Evolutionary conservation across 2,113 vertebrate genomes (phyloP).

Genomic region (Vireo altiloquus): DNA sequence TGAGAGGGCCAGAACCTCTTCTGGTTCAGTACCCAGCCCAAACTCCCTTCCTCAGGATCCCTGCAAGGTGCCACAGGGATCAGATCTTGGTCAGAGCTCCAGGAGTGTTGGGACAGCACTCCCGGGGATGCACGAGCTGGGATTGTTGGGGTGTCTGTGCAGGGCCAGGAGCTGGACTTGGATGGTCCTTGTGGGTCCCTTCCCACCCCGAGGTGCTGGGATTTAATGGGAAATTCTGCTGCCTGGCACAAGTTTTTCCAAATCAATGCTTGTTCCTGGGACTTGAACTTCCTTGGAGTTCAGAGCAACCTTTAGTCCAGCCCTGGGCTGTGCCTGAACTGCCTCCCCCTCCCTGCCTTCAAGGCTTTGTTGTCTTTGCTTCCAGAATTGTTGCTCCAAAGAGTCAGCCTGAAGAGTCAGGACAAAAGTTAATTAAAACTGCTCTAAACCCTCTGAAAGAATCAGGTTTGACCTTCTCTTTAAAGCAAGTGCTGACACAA

Average conservation of each 20-base stretch:
- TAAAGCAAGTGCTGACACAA: background rate
- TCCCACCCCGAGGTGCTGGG: background rate
- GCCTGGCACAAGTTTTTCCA: background rate
- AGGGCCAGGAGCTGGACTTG: background rate
- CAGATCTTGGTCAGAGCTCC: background rate
- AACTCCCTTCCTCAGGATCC: background rate
- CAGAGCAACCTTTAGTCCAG: background rate
- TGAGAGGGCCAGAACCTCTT: background rate
- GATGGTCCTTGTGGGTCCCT: background rate
- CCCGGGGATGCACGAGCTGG: background rate
- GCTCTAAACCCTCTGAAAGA: background rate
- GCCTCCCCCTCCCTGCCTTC: background rate
- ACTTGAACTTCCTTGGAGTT: background rate
- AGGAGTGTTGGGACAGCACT: fast-evolving
- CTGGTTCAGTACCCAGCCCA: background rate
- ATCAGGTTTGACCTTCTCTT: background rate
- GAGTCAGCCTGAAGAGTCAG: background rate
- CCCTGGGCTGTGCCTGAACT: background rate
- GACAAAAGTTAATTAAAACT: background rate
- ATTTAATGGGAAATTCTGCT: background rate
- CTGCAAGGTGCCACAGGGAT: background rate
- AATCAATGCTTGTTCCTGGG: background rate
- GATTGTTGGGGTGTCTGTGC: background rate
- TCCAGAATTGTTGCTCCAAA: background rate
- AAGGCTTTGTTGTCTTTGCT: background rate